Percentiles rank a stretch among this genome's conserved stretches.
Conservation (phyloP, 2,797 vertebrate species). For the Coranthus polyacanthus region DNA sequence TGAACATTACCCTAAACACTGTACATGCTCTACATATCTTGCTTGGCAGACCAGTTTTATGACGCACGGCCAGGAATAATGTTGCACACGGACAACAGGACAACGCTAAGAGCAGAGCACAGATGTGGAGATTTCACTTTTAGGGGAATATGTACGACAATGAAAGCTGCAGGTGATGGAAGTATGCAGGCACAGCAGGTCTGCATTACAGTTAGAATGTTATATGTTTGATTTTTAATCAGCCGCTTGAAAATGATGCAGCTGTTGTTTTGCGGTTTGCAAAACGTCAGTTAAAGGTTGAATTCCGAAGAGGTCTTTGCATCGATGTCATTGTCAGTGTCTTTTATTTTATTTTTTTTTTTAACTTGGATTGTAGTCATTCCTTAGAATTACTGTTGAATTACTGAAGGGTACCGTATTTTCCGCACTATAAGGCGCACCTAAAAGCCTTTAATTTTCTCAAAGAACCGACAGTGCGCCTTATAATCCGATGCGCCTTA, state of each 20-base stretch:
- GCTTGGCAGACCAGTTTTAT: conserved; percentile 60
- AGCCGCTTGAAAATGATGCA: neutral
- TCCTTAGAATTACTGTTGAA: too few species aligned
- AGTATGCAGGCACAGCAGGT: neutral
- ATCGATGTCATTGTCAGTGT: too few species aligned
- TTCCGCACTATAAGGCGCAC: too few species aligned
- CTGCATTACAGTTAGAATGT: too few species aligned
- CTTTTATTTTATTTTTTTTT: too few species aligned
- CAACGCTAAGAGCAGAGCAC: too few species aligned
- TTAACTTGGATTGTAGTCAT: too few species aligned
- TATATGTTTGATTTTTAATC: too few species aligned
- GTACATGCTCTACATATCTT: conserved; percentile 57
- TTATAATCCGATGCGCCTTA: too few species aligned
- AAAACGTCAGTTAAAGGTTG: neutral
- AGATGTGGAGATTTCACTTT: conserved; percentile 1
- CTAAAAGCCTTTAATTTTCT: too few species aligned
- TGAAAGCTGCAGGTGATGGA: conserved; percentile 20
- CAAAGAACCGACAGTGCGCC: too few species aligned
- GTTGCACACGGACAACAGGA: conserved; percentile 33
- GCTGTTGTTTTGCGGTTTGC: neutral
- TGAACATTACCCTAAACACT: conserved; percentile 71
- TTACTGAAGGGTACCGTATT: too few species aligned
- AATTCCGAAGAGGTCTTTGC: neutral
- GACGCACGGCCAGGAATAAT: conserved; percentile 50
- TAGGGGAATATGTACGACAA: neutral